phyloP scores from a whole-genome alignment of 1,140 invertebrate genomes.

The Drosophila asahinai region DNA sequence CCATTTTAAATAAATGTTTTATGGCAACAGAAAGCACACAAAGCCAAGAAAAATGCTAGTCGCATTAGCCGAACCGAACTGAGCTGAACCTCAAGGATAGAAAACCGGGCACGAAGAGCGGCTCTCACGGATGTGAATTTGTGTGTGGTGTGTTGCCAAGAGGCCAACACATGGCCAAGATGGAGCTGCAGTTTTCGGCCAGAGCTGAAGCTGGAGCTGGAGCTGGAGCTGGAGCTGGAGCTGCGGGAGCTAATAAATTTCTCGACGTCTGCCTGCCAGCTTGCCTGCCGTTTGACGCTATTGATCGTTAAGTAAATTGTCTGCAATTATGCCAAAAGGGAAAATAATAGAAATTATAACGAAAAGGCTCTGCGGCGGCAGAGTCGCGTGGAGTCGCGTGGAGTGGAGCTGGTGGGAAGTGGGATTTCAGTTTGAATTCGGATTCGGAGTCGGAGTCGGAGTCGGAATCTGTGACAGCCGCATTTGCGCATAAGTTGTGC shows the following conservation, averaged over 20 bases:
- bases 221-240: slow-evolving; percentile 43
- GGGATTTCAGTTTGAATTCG: neutral
- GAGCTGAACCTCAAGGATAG: slow-evolving; percentile 63
- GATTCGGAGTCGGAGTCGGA: neutral
- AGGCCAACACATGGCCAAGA: slow-evolving; percentile 66
- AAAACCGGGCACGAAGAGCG: slow-evolving; percentile 69
- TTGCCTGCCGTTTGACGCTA: slow-evolving; percentile 73
- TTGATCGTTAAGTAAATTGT: slow-evolving; percentile 84
- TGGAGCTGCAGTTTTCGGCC: slow-evolving; percentile 12
- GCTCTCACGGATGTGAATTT: slow-evolving; percentile 71
- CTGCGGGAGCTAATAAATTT: slow-evolving; percentile 84
- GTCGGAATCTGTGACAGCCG: slow-evolving; percentile 42
- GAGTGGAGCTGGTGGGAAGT: slow-evolving; percentile 65
- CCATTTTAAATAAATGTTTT: slow-evolving; percentile 83
- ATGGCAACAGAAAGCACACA: slow-evolving; percentile 61
- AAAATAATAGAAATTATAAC: slow-evolving; percentile 84
- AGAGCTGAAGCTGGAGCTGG: neutral
- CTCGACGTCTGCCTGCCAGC: slow-evolving; percentile 59
- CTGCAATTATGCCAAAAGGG: slow-evolving; percentile 83
- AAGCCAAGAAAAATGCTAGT: slow-evolving; percentile 60
- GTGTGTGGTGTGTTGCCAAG: slow-evolving; percentile 50
- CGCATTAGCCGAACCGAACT: slow-evolving; percentile 54
- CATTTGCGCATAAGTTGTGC: slow-evolving; percentile 71
- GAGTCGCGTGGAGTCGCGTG: slow-evolving; percentile 23
- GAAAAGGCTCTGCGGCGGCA: slow-evolving; percentile 66